Conservation (phyloP, 2,888 invertebrate species). For the Marronus borbonicus region DNA sequence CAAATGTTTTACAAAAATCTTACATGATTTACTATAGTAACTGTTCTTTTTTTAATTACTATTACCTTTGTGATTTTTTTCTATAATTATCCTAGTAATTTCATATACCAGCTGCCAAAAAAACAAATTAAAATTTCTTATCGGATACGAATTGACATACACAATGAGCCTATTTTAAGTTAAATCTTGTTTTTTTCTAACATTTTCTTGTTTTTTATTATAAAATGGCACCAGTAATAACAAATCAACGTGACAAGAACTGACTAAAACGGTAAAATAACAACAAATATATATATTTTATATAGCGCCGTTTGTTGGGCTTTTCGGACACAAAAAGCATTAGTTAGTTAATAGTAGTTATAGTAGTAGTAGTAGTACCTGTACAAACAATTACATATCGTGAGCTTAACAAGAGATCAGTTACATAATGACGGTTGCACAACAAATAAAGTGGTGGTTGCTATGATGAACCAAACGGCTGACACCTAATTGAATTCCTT, state of each 20-base stretch:
- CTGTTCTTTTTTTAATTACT: conserved; percentile 5
- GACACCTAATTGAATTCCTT: conserved; percentile 36
- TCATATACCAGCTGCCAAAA: conserved; percentile 44
- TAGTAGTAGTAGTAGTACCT: conserved; percentile 57
- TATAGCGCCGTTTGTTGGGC: conserved; percentile 34
- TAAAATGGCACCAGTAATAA: conserved; percentile 55
- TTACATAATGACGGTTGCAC: conserved; percentile 54
- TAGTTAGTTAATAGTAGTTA: conserved; percentile 44
- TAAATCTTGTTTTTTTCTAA: conserved; percentile 44
- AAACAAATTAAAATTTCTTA: conserved; percentile 45
- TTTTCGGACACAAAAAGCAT: conserved; percentile 44
- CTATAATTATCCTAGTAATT: conserved; percentile 24
- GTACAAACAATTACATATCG: conserved; percentile 68
- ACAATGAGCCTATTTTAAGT: conserved; percentile 52
- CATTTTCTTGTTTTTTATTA: conserved; percentile 46
- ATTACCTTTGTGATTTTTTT: conserved; percentile 21
- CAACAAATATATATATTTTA: conserved; percentile 50
- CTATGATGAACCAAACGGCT: conserved; percentile 41
- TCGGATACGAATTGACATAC: conserved; percentile 54
- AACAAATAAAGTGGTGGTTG: conserved; percentile 50
- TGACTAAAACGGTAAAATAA: conserved; percentile 54
- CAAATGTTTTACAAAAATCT: conserved; percentile 55
- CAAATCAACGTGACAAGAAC: conserved; percentile 51
- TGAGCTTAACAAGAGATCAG: conserved; percentile 70
- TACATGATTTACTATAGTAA: conserved; percentile 29